Conservation (phyloP, 2,797 vertebrate species). For the Benthosema pterotum region DNA sequence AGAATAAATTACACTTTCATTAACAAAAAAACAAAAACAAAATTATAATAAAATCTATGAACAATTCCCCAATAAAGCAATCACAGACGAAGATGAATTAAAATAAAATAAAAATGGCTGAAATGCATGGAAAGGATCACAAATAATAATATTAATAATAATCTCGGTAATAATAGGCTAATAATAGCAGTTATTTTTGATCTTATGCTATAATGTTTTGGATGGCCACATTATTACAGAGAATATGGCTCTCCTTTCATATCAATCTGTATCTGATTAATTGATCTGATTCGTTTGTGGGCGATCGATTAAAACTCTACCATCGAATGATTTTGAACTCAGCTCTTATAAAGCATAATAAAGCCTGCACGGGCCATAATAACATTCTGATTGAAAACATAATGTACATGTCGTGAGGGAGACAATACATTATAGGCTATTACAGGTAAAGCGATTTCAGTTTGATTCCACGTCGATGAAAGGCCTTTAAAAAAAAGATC, state of each 20-base stretch:
- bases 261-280: conserved; percentile 10
- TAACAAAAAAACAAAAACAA: conserved; percentile 66
- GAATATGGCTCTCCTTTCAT: conserved; percentile 18
- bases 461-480: conserved; percentile 29
- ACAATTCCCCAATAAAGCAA: conserved; percentile 46
- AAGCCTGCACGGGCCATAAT: neutral
- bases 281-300: conserved; percentile 20
- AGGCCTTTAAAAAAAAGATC: conserved; percentile 4
- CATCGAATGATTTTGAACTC: conserved; percentile 44
- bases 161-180: conserved; percentile 49
- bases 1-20: conserved; percentile 81
- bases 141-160: conserved; percentile 34
- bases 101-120: conserved; percentile 57
- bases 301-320: conserved; percentile 34
- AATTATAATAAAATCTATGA: conserved; percentile 48
- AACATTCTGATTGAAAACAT: conserved; percentile 40
- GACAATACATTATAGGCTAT: conserved; percentile 26
- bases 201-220: conserved; percentile 45
- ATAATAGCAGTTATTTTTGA: conserved; percentile 58
- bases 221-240: conserved; percentile 13
- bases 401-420: conserved; percentile 28
- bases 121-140: conserved; percentile 48
- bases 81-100: conserved; percentile 49
- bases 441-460: conserved; percentile 22
- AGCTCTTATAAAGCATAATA: conserved; percentile 47